A percentile compares a stretch with the other conserved stretches of the same genome.
Conservation (phyloP, 1,140 invertebrate species). For the Akabosia matsudoensis region DNA sequence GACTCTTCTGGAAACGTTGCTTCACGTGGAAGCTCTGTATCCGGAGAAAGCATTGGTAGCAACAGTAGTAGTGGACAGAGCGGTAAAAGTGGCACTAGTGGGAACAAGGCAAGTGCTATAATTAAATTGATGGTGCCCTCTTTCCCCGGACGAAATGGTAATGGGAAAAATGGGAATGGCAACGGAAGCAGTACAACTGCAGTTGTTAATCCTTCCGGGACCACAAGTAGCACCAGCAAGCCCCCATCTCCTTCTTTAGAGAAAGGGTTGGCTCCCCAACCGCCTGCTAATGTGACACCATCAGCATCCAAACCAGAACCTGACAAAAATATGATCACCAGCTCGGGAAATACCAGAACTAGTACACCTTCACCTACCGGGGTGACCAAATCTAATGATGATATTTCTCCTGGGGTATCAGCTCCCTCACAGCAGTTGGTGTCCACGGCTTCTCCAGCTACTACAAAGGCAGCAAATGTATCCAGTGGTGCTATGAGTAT, state of each 20-base stretch:
- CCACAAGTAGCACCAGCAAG: neutral
- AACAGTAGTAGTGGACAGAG: neutral
- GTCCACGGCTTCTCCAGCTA: conserved; percentile 1
- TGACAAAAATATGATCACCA: neutral
- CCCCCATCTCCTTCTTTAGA: neutral
- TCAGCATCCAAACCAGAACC: neutral
- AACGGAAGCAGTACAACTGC: conserved; percentile 3
- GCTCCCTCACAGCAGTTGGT: neutral
- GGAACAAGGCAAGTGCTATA: conserved; percentile 32
- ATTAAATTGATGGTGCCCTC: conserved; percentile 34
- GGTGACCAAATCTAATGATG: neutral
- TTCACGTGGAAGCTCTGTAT: neutral
- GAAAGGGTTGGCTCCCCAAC: neutral
- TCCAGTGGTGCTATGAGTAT: conserved; percentile 28
- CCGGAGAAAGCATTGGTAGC: neutral
- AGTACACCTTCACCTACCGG: neutral
- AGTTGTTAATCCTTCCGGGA: neutral
- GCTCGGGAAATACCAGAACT: neutral
- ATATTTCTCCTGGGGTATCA: neutral
- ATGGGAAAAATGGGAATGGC: conserved; percentile 11
- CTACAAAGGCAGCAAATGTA: neutral
- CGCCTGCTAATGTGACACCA: neutral
- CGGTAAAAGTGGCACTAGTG: conserved; percentile 28
- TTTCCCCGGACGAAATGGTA: conserved; percentile 25
- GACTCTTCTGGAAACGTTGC: neutral